Percentiles rank a stretch among this genome's conserved stretches.
These are phyloP conservation scores for Xiphophorus hellerii DNA, from an alignment of 2,113 vertebrate genomes.

Conservation along the genomic window DNA sequence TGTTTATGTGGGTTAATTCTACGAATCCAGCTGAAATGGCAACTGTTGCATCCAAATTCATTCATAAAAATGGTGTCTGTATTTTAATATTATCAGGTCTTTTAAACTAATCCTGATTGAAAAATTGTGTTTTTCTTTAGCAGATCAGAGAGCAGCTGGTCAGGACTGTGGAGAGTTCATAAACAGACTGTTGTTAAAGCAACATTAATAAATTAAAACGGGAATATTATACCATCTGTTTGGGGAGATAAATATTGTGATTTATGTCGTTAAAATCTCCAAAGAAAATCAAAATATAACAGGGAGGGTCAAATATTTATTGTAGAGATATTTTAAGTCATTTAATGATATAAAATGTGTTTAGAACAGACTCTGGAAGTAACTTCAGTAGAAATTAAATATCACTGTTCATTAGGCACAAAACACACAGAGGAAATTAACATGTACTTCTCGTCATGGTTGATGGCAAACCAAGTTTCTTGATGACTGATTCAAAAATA, in stretches of 20 bases:
- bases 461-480: neutral
- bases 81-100: too few species aligned
- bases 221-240: neutral
- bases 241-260: neutral
- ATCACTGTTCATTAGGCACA: neutral
- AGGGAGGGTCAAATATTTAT: too few species aligned
- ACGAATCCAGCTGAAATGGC: too few species aligned
- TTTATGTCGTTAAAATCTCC: too few species aligned
- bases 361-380: neutral
- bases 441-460: too few species aligned
- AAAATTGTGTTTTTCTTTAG: neutral
- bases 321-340: too few species aligned
- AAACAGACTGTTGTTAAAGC: neutral
- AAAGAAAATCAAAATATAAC: too few species aligned
- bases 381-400: neutral
- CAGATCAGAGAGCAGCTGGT: neutral
- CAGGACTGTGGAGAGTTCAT: neutral
- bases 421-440: neutral
- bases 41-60: too few species aligned
- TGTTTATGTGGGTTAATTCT: too few species aligned
- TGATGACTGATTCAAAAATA: neutral
- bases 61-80: too few species aligned
- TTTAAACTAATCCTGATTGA: neutral
- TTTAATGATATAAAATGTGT: too few species aligned
- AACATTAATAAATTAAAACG: neutral